These are phyloP conservation scores for Erpobdella octoculata DNA, from an alignment of 2,888 invertebrate species.

Conservation along the genomic window DNA sequence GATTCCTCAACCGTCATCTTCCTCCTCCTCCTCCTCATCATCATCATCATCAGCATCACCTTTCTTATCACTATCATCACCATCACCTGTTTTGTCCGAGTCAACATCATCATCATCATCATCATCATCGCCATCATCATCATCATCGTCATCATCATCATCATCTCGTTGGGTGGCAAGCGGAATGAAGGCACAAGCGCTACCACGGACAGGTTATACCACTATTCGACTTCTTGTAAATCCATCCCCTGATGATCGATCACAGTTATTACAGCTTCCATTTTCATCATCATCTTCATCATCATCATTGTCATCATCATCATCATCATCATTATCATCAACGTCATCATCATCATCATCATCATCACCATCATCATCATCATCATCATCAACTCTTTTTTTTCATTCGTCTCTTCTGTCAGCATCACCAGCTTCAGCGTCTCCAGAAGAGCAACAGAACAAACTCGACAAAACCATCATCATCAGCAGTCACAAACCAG, in stretches of 20 bases:
- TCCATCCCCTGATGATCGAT: no score
- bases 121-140: conserved; percentile 4
- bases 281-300: conserved; percentile 4
- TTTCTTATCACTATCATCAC: neutral
- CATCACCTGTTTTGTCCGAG: neutral
- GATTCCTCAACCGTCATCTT: no score
- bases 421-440: no score
- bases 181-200: neutral
- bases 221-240: no score
- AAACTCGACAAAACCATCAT: no score
- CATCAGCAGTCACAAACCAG: no score
- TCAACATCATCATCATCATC: neutral
- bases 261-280: no score
- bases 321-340: conserved; percentile 5
- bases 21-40: neutral
- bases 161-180: no score
- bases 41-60: conserved; percentile 3
- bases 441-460: no score
- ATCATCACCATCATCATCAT: neutral
- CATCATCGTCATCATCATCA: neutral
- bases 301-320: conserved; percentile 6
- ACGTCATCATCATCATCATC: neutral
- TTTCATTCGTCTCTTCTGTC: no score
- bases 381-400: neutral
- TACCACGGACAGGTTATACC: no score